These are phyloP conservation scores for Microvelia longipes DNA, from an alignment of 1,140 invertebrate genomes.

Conservation along the genomic window DNA sequence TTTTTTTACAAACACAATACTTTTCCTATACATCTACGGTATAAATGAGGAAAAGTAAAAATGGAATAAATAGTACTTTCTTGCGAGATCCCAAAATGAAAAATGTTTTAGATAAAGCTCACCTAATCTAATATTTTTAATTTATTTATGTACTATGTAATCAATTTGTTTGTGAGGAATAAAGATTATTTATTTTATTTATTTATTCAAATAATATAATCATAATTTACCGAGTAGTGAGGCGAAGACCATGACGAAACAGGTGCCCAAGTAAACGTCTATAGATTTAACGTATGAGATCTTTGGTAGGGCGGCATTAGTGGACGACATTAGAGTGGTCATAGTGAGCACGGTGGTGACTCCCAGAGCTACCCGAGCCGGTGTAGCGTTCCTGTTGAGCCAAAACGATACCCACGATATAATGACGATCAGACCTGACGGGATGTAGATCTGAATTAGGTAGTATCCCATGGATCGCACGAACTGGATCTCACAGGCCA, in stretches of 20 bases:
- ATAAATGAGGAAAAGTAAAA: no score
- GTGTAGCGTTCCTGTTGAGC: slow-evolving; percentile 88
- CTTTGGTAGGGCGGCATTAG: slow-evolving; percentile 92
- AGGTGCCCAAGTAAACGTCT: slow-evolving; percentile 93
- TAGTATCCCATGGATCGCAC: slow-evolving; percentile 97
- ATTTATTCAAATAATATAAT: neutral
- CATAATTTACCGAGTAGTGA: slow-evolving; percentile 69
- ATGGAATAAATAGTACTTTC: no score
- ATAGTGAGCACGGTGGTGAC: slow-evolving; percentile 96
- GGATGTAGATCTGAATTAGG: slow-evolving; percentile 98
- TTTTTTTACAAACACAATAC: no score
- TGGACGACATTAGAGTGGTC: slow-evolving; percentile 97
- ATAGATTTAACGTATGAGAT: slow-evolving; percentile 98
- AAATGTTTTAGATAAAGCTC: no score
- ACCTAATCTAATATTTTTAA: no score
- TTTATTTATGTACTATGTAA: no score
- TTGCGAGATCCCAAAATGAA: no score
- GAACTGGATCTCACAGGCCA: slow-evolving; percentile 95
- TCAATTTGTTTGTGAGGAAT: no score
- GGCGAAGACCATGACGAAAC: slow-evolving; percentile 95
- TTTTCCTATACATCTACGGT: no score
- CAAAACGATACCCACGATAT: slow-evolving; percentile 97
- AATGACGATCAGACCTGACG: slow-evolving; percentile 94
- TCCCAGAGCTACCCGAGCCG: slow-evolving; percentile 86
- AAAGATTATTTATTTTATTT: no score